Evolutionary conservation across 2,113 vertebrate species (phyloP).

Genomic region (Eudorcas thomsonii): DNA sequence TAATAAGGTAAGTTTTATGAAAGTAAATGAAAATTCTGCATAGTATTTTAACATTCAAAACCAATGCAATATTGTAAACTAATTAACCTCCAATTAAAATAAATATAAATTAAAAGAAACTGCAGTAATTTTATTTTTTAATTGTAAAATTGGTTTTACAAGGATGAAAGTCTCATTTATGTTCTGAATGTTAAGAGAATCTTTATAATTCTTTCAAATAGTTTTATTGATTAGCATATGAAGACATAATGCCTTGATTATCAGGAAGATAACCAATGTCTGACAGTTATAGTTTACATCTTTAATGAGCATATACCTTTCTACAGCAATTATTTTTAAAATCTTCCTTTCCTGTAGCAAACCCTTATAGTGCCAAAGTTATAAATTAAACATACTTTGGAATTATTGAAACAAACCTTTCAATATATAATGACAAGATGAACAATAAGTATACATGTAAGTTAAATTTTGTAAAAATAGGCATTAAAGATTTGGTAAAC

Average conservation of each 20-base stretch:
- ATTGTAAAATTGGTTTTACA: neutral
- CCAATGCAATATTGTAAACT: too few relatives aligned
- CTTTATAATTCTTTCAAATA: neutral
- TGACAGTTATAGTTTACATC: neutral
- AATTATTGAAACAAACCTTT: neutral
- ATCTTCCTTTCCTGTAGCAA: neutral
- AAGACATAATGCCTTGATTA: neutral
- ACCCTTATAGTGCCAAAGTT: neutral
- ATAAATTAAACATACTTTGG: neutral
- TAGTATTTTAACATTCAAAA: neutral
- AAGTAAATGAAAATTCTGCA: neutral
- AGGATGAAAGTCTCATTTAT: neutral
- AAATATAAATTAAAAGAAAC: neutral
- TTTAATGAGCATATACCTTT: neutral
- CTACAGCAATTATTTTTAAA: neutral
- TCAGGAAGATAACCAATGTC: neutral
- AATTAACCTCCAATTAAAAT: too few relatives aligned
- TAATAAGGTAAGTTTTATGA: neutral
- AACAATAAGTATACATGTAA: neutral
- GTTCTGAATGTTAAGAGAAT: neutral
- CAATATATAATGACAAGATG: neutral
- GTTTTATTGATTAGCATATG: neutral
- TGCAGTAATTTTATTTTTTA: neutral
- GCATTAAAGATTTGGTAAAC: neutral
- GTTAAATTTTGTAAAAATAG: neutral